Base-by-base conservation (phyloP, 2,888 invertebrate species). In the Diachrysia chrysitis region DNA sequence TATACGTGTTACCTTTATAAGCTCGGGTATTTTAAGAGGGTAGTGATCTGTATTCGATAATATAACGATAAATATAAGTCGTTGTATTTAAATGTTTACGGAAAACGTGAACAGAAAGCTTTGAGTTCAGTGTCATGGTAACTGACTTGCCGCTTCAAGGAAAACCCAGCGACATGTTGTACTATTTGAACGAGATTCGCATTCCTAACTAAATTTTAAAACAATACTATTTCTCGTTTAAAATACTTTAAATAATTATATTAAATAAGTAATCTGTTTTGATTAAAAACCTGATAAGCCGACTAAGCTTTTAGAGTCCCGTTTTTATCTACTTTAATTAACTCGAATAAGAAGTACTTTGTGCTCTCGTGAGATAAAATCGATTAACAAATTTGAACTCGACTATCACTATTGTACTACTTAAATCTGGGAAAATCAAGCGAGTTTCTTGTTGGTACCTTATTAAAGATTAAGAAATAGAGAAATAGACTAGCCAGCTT, bases 381-480 rank as follows among this genome's bases (percentile, higher is more conserved):
- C 37, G 56, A 54, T 59, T 57, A 61, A 55, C 35, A 14, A 65
- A 53, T 48, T 62, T 53, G 54, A 59, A 19, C 35, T 51, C 35
- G 10, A 55, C 55, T 29, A 51, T 63, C 23, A 72, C 67, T 58
- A 67, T 61, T 77, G 73, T 68, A 48, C 23, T 55, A 58, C 23
- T 63, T 19, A 55, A 57, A 62, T 69, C 62, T 75, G 75, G 48
- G 69, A 75, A 75, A 67, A 17, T 58, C 46, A 57, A 56, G 42
- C 23, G 25, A 60, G 69, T 59, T 73, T 62, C 62, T 64, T 61
- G 72, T 63, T 57, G 17, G 29, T 58, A 54, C 53, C 5, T 23
- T 32, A 68, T 68, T 75, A 64, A 73, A 64, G 42, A 69, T 75
- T 73, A 69, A 73, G 78, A 78, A 75, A 75, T 64, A 64, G 62